phyloP scores from a whole-genome alignment of 2,797 vertebrate genomes.

The Hippocampus kuda region DNA sequence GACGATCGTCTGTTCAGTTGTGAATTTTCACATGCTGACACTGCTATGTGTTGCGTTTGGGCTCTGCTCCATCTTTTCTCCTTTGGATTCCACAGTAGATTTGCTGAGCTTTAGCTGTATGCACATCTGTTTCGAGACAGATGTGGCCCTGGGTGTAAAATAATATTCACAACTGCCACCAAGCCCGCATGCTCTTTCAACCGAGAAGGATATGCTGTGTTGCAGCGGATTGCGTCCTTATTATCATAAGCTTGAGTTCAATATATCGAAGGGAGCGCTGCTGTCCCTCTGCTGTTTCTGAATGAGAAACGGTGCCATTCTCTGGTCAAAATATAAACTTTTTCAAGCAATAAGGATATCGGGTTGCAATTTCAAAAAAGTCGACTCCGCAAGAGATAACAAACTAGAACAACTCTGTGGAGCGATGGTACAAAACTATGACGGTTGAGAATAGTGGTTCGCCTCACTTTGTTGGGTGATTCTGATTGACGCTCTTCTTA shows the following conservation, averaged over 20 bases:
- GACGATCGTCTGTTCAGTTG: conserved; percentile 33
- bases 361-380: neutral
- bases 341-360: neutral
- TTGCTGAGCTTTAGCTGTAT: conserved; percentile 26
- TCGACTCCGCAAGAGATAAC: neutral
- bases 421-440: too few species aligned
- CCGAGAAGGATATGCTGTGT: conserved; percentile 51
- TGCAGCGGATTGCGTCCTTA: conserved; percentile 39
- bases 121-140: conserved; percentile 25
- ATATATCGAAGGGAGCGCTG: conserved; percentile 24
- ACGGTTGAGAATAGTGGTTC: too few species aligned
- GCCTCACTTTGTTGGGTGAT: too few species aligned
- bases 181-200: conserved; percentile 56
- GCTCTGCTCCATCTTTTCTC: conserved; percentile 30
- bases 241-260: conserved; percentile 56
- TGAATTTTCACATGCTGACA: conserved; percentile 50
- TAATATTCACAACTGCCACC: conserved; percentile 42
- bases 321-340: neutral
- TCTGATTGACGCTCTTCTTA: too few species aligned
- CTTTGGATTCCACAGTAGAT: conserved; percentile 34
- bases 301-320: neutral
- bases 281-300: neutral
- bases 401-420: neutral
- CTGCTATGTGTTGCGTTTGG: conserved; percentile 42
- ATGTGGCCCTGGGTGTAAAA: conserved; percentile 22